These are phyloP conservation scores for Pedetes capensis DNA, from an alignment of 2,113 vertebrate genomes.

Conservation along the genomic window DNA sequence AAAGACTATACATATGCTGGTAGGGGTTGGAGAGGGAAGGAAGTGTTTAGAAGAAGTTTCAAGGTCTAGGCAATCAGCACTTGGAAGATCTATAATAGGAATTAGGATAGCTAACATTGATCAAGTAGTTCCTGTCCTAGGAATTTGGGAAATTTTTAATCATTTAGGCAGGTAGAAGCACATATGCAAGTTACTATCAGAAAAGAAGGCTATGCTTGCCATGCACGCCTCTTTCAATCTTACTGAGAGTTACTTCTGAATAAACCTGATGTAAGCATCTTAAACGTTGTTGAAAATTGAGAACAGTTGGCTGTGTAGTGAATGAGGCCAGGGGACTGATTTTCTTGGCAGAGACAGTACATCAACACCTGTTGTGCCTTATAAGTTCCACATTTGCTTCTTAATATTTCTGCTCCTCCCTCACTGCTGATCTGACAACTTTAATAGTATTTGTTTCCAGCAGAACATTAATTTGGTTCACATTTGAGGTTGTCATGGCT, in stretches of 20 bases:
- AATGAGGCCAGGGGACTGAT: slow-evolving; percentile 20
- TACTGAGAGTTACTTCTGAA: slow-evolving; percentile 15
- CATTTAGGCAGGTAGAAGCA: neutral
- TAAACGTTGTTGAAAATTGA: slow-evolving; percentile 12
- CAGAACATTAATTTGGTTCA: slow-evolving; percentile 18
- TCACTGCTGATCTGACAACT: slow-evolving; percentile 37
- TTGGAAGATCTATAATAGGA: neutral
- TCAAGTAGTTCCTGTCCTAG: neutral
- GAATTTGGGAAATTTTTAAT: neutral
- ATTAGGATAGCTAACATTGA: neutral
- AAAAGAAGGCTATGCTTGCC: neutral
- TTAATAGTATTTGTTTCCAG: neutral
- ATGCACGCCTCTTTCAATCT: neutral
- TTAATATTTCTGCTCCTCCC: slow-evolving; percentile 44
- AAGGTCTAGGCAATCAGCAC: neutral
- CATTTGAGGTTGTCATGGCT: slow-evolving; percentile 5
- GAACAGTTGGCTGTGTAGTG: slow-evolving; percentile 20
- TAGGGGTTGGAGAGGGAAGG: neutral
- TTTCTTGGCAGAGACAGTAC: slow-evolving; percentile 6
- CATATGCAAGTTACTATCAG: neutral
- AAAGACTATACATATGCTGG: neutral
- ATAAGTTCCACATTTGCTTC: slow-evolving; percentile 10
- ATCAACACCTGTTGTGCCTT: slow-evolving; percentile 51
- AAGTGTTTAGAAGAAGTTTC: slow-evolving; percentile 4
- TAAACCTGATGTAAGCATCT: neutral